A percentile compares a stretch with the other conserved stretches of the same genome.
These are phyloP conservation scores for Semnornis frantzii DNA, from an alignment of 2,113 vertebrate species.

Conservation along the genomic window DNA sequence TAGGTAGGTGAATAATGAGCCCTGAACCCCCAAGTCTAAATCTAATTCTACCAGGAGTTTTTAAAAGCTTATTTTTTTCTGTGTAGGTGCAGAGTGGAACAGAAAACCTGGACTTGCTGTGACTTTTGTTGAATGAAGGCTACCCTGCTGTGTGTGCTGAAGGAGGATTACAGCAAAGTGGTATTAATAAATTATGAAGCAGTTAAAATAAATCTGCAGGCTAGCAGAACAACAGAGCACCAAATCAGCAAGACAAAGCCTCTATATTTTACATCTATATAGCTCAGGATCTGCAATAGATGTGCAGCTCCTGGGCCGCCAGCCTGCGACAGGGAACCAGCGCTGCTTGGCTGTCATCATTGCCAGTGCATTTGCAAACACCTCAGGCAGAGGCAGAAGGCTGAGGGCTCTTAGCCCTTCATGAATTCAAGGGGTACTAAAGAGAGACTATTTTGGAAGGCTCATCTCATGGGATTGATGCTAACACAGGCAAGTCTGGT, in stretches of 20 bases:
- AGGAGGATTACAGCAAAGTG: slow-evolving; percentile 49
- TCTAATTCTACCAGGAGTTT: slow-evolving; percentile 54
- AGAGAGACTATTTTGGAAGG: background rate
- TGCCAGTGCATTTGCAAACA: background rate
- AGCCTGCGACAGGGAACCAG: background rate
- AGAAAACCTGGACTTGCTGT: slow-evolving; percentile 3
- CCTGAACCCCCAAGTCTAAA: slow-evolving; percentile 32
- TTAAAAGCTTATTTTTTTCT: slow-evolving; percentile 51
- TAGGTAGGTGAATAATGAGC: slow-evolving; percentile 63
- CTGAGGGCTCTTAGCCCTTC: background rate
- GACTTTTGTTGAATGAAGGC: slow-evolving; percentile 41
- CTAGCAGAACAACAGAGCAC: slow-evolving; percentile 29
- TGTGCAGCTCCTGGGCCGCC: background rate
- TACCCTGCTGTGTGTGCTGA: slow-evolving; percentile 35
- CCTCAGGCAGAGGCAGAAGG: background rate
- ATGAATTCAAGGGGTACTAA: background rate
- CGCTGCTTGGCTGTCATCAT: background rate
- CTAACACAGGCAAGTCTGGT: background rate
- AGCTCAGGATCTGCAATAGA: slow-evolving; percentile 2
- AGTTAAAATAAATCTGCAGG: slow-evolving; percentile 53
- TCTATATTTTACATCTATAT: background rate
- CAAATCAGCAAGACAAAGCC: slow-evolving; percentile 50
- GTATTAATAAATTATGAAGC: slow-evolving; percentile 65
- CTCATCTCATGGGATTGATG: background rate
- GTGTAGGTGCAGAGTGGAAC: slow-evolving; percentile 39